Evolutionary conservation across 2,888 invertebrate species (phyloP), one percentile per base, ranked within the genome.

Genomic region (Cephus runcator): DNA sequence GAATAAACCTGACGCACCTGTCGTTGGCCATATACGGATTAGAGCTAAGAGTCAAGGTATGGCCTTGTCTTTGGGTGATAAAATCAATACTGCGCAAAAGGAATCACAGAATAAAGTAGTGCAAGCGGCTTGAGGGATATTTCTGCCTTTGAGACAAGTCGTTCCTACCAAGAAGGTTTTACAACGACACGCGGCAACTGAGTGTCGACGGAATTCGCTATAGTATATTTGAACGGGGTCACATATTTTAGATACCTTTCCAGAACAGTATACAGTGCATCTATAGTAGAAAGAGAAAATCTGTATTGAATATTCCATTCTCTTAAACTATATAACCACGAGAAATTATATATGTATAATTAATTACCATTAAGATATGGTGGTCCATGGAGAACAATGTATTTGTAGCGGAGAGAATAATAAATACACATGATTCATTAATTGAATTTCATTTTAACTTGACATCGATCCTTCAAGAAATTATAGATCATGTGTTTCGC

Each of bases 31-130:
- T 92, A 98, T 99, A 91, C 94, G 99, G 85, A 99, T 99, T 86
- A 94, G 99, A 82, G 99, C 99, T 80, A 99, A 99, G 93, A 99
- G 98, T 90, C 99, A 99, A 95, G 99, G 99, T 81, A 99, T 99
- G 99, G 99, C 99, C 6, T 93, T 99, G 33, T 98, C 98, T 88
- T 94, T 99, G 87, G 99, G 99, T 71, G 99, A 99, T 92, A 99
- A 99, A 93, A 98, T 99, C 88, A 99, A 98, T 93, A 94, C 96
- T 92, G 96, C 97, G 86, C 98, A 98, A 91, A 98, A 97, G 90
- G 93, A 93, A 12, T 88, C 90, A 31, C 90, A 91, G 75, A 89
- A 81, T 78, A 91, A 91, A 87, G 87, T 91, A 73, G 89, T 91
- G 40, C 91, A 91, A 83, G 90, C 90, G 69, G 90, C 90, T 82